phyloP scores from a whole-genome alignment of 2,888 invertebrate species.

The Nephrocerus scutellatus region DNA sequence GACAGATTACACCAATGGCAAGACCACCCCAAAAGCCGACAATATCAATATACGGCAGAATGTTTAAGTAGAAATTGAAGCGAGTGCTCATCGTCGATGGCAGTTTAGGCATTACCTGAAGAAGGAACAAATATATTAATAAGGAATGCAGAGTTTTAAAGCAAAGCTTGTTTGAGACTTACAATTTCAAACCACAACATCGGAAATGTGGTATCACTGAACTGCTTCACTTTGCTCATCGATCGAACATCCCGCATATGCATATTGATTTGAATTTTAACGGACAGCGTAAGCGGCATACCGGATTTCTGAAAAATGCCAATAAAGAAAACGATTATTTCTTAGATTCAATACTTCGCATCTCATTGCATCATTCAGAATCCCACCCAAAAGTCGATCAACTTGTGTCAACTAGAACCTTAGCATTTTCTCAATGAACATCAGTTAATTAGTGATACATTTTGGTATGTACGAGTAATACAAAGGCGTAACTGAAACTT shows the following conservation, averaged over 20 bases:
- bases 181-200: slow-evolving; percentile 87
- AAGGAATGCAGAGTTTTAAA: too few relatives aligned
- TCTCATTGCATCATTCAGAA: background rate
- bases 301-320: slow-evolving; percentile 57
- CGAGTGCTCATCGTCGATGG: slow-evolving; percentile 56
- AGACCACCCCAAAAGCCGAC: slow-evolving; percentile 42
- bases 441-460: too few relatives aligned
- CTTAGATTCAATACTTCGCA: background rate
- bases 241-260: slow-evolving; percentile 61
- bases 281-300: slow-evolving; percentile 68
- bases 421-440: too few relatives aligned
- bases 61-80: slow-evolving; percentile 67
- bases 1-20: slow-evolving; percentile 31
- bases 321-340: slow-evolving; percentile 21
- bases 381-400: slow-evolving; percentile 7
- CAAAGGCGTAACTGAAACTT: too few relatives aligned
- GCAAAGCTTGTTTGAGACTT: slow-evolving; percentile 49
- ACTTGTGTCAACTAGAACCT: too few relatives aligned
- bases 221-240: slow-evolving; percentile 60
- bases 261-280: slow-evolving; percentile 83
- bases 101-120: slow-evolving; percentile 63
- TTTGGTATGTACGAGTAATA: too few relatives aligned
- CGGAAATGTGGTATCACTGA: slow-evolving; percentile 68
- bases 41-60: slow-evolving; percentile 58
- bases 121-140: slow-evolving; percentile 20